Evolutionary conservation across 2,888 invertebrate genomes (phyloP), one percentile per base, ranked within the genome.

Genomic region (Quadriops clusia): DNA sequence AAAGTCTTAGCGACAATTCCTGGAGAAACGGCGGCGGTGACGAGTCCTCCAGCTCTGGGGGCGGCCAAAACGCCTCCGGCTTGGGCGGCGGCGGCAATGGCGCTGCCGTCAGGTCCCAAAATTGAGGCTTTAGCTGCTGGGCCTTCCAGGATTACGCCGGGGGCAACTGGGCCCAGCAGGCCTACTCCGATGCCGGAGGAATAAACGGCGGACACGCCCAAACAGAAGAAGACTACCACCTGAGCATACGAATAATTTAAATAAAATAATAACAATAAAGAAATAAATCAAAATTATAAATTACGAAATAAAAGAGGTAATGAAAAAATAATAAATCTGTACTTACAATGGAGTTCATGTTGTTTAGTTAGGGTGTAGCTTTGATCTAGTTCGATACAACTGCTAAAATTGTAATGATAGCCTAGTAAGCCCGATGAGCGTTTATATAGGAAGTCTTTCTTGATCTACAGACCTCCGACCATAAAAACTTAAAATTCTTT

Each of bases 71-170:
- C 34, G 6, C 33, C 43, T 6, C 43, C 43, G 12, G 42, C 37
- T 28, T 43, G 40, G 61, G 62, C 3, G 61, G 58, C 6, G 61
- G 60, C 1, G 61, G 55, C 2, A 61, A 56, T 2, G 61, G 64
- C 2, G 62, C 56, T 4, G 51, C 49, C 6, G 67, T 63, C 46
- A 10, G 44, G 46, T 17, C 44, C 46, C 6, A 38, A 36, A 5
- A 45, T n/a, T 8, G 36, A 33, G n/a, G 44, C 38, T 20, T 31
- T 23, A 17, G 39, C 33, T 4, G 42, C 36, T 23, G 43, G 43
- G 18, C 43, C 43, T 32, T 42, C 40, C 13, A 43, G 18, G 10
- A 40, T 29, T 5, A 34, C 42, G 12, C 37, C 43, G 11, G 34
- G 34, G 27, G 31, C 34, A 14, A 11, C 34, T 13, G 43, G 43